Conservation (phyloP, 2,888 invertebrate genomes). For the Oscheius sp. region DNA sequence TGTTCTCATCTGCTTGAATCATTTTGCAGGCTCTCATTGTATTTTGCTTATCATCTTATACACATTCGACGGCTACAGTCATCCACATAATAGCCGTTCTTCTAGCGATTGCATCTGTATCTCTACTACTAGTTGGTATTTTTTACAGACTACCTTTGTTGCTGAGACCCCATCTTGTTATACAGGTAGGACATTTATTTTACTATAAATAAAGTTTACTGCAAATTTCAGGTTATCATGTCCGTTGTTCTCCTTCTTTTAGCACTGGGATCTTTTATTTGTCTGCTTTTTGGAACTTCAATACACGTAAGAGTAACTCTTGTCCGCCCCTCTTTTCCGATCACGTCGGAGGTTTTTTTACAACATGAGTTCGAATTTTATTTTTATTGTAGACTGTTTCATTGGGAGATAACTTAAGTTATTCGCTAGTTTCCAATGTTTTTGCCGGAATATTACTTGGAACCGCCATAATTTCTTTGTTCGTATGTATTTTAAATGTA, state of each 20-base stretch:
- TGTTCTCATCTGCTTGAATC: background rate
- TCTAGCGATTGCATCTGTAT: slow-evolving; percentile 3
- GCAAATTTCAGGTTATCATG: slow-evolving; percentile 8
- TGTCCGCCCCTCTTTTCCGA: background rate
- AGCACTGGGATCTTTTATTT: slow-evolving; percentile 4
- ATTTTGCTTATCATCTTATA: slow-evolving; percentile 13
- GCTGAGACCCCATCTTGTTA: slow-evolving; percentile 33
- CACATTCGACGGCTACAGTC: slow-evolving; percentile 7
- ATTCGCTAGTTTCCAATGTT: background rate
- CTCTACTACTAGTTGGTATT: slow-evolving; percentile 30
- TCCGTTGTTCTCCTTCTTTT: slow-evolving; percentile 6
- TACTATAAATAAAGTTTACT: background rate
- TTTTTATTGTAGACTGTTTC: background rate
- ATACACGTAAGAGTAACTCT: slow-evolving; percentile 10
- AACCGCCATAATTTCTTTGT: slow-evolving; percentile 11
- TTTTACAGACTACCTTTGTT: slow-evolving; percentile 14
- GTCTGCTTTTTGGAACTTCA: slow-evolving; percentile 15
- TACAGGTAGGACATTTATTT: slow-evolving; percentile 20
- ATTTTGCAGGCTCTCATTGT: slow-evolving; percentile 25
- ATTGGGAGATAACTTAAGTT: background rate
- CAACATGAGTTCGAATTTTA: no score
- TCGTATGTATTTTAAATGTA: slow-evolving; percentile 19
- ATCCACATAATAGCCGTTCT: slow-evolving; percentile 13
- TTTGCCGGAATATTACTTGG: slow-evolving; percentile 13
- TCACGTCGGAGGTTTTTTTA: background rate